Evolutionary conservation across 64 coral and sea anemone genomes (phyloP).

Genomic region (Trachythela sp.): DNA sequence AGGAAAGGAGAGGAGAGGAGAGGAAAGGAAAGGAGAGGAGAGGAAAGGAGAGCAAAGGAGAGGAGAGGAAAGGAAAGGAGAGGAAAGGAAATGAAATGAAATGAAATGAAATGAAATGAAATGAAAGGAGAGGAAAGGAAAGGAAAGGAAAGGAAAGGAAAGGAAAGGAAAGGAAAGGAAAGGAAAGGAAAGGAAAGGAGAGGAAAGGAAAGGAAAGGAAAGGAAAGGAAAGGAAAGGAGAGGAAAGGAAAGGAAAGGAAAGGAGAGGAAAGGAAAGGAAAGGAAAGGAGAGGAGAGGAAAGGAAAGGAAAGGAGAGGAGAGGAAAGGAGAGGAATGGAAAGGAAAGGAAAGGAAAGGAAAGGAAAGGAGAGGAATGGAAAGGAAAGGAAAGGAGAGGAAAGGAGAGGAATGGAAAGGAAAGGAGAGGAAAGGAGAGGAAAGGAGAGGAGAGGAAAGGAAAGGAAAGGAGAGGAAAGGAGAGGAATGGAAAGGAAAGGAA

Average conservation of each 20-base stretch:
- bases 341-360: neutral
- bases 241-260: neutral
- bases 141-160: neutral
- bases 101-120: neutral
- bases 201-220: neutral
- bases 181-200: neutral
- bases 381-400: neutral
- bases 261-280: neutral
- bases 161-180: neutral
- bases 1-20: neutral
- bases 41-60: neutral
- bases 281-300: neutral
- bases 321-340: neutral
- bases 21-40: neutral
- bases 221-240: neutral
- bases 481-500: neutral
- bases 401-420: neutral
- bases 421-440: neutral
- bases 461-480: neutral
- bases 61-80: neutral
- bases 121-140: neutral
- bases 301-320: neutral
- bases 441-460: neutral
- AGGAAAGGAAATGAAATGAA: too few relatives aligned
- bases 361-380: neutral